Evolutionary conservation across 1,140 invertebrate species (phyloP).

Genomic region (Heliconius melpomene): DNA sequence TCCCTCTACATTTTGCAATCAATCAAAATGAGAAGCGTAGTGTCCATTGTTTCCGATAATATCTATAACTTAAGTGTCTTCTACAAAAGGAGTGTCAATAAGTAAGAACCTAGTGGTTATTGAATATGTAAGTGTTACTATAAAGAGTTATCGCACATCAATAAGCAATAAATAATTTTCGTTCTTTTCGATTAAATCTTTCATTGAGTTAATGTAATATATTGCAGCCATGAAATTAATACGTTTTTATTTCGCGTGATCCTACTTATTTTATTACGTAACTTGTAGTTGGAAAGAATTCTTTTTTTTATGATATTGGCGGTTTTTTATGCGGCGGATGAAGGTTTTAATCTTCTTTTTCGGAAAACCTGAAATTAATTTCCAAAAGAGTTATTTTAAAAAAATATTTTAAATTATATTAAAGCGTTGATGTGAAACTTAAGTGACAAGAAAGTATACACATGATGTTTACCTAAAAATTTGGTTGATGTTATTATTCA

Average conservation of each 20-base stretch:
- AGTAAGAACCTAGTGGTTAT: slow-evolving; percentile 25
- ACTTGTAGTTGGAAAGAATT: no score
- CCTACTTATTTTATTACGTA: no score
- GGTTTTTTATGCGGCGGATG: no score
- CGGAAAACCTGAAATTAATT: no score
- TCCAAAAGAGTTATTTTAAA: no score
- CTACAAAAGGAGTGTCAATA: slow-evolving; percentile 22
- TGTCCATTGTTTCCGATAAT: slow-evolving; percentile 8
- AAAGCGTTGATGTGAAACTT: no score
- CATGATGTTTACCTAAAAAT: no score
- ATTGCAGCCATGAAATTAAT: slow-evolving; percentile 30
- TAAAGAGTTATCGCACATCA: slow-evolving; percentile 32
- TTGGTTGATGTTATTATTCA: no score
- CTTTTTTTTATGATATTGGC: no score
- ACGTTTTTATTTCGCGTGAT: slow-evolving; percentile 17
- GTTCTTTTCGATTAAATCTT: slow-evolving; percentile 36
- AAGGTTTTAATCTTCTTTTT: no score
- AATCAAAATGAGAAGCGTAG: neutral
- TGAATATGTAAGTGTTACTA: slow-evolving; percentile 34
- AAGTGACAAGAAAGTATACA: no score
- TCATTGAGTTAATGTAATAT: slow-evolving; percentile 30
- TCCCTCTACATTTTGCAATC: neutral
- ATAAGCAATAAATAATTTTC: slow-evolving; percentile 37
- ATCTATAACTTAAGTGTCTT: slow-evolving; percentile 29
- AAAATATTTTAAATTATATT: no score